Conservation (phyloP, 2,113 vertebrate species). For the Cygnus buccinator region DNA sequence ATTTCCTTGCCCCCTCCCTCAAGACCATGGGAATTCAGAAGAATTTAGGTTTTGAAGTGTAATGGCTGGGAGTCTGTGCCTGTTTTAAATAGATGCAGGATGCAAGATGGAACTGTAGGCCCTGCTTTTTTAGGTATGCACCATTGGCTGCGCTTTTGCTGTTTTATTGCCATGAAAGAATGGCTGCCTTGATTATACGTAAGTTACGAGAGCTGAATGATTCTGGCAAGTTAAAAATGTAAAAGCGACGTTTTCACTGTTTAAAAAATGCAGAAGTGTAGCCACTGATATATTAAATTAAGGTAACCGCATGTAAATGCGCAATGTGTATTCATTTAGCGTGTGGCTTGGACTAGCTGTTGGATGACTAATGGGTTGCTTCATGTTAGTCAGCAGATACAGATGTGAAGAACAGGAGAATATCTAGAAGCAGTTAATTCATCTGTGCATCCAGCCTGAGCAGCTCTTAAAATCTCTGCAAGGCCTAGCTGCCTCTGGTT, state of each 20-base stretch:
- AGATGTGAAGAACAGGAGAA: background rate
- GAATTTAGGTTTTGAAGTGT: background rate
- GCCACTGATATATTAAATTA: background rate
- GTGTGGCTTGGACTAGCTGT: background rate
- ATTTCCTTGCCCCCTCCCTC: background rate
- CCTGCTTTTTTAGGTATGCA: background rate
- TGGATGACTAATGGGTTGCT: constrained; percentile 1
- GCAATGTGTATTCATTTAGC: background rate
- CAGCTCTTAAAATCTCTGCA: constrained; percentile 32
- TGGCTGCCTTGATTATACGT: background rate
- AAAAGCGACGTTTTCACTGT: background rate
- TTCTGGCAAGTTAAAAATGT: constrained; percentile 2
- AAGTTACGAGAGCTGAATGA: constrained; percentile 1
- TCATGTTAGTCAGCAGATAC: background rate
- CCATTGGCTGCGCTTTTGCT: background rate
- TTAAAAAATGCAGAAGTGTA: background rate
- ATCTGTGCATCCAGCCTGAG: constrained; percentile 11
- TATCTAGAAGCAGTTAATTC: constrained; percentile 45
- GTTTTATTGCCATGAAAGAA: background rate
- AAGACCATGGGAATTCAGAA: background rate
- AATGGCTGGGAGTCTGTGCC: background rate
- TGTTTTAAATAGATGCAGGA: background rate
- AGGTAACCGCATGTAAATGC: background rate
- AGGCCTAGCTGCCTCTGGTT: constrained; percentile 58
- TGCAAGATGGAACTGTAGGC: background rate